Conservation (phyloP, 37 sponge, comb jelly and placozoan genomes). For the Eunapius fragilis region DNA sequence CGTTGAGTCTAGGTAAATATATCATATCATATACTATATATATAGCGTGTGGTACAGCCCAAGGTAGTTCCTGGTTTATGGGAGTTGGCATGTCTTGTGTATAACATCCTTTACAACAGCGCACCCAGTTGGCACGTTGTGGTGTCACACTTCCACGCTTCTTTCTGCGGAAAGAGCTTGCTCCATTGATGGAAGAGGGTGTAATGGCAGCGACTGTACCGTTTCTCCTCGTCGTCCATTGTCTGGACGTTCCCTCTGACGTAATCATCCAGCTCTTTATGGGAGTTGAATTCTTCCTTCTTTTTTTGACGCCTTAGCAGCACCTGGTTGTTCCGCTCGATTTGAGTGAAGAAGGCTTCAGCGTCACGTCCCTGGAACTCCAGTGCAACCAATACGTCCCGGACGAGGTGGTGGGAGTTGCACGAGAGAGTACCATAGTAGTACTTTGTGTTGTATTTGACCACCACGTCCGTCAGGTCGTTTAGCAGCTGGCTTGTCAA, state of each 20-base stretch:
- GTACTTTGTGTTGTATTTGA: slow-evolving; percentile 19
- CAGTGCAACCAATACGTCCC: slow-evolving; percentile 19
- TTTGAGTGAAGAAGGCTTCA: not conserved
- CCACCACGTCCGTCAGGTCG: slow-evolving; percentile 9
- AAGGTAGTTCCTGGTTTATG: not conserved
- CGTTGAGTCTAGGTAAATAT: slow-evolving; percentile 71
- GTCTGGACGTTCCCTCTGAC: not conserved
- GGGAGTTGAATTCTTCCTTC: slow-evolving; percentile 1
- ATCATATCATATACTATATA: not conserved
- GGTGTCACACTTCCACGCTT: slow-evolving; percentile 7
- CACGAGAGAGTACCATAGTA: slow-evolving; percentile 16
- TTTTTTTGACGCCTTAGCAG: not conserved
- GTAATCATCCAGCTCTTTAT: slow-evolving; percentile 17
- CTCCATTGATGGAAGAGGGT: slow-evolving; percentile 20
- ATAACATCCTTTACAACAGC: not conserved
- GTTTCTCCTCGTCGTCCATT: not conserved
- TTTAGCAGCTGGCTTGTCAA: not conserved
- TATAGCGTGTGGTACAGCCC: not conserved
- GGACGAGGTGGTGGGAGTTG: slow-evolving; percentile 39
- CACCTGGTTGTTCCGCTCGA: not conserved
- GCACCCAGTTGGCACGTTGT: not conserved
- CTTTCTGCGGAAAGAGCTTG: not conserved
- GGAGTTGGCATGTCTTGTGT: not conserved
- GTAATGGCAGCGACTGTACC: slow-evolving; percentile 21
- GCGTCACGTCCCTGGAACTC: not conserved